phyloP scores from a whole-genome alignment of 2,113 vertebrate genomes.

The Sitta europaea region DNA sequence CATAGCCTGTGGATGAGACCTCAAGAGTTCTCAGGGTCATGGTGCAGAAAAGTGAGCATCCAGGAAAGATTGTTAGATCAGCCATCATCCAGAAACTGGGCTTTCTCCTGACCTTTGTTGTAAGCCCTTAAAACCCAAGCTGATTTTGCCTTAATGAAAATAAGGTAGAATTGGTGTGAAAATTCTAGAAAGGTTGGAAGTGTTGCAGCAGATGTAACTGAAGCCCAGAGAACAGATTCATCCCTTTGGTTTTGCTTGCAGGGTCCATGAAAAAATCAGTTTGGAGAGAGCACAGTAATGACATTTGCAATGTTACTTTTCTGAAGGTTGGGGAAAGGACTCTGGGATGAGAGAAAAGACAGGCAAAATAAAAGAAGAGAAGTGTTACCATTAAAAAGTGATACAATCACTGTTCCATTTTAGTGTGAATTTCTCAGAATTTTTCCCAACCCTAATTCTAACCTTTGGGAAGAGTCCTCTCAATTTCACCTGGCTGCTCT shows the following conservation, averaged over 20 bases:
- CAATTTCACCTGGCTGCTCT: not conserved
- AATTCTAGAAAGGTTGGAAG: not conserved
- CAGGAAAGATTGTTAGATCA: not conserved
- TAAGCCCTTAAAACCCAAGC: not conserved
- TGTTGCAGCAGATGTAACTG: not conserved
- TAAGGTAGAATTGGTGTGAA: not conserved
- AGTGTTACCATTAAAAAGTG: not conserved
- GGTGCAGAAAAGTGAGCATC: not conserved
- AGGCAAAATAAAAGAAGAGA: not conserved
- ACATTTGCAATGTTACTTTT: not conserved
- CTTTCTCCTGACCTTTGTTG: not conserved
- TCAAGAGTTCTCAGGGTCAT: not conserved
- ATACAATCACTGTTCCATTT: not conserved
- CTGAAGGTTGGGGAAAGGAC: not conserved
- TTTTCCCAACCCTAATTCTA: not conserved
- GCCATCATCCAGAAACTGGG: not conserved
- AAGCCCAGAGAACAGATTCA: not conserved
- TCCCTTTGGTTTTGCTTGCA: not conserved
- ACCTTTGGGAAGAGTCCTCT: not conserved
- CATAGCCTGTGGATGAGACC: not conserved
- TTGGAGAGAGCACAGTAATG: not conserved
- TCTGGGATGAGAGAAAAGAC: not conserved
- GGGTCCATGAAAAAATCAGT: not conserved
- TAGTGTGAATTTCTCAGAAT: not conserved
- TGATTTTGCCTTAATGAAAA: not conserved